Percentiles rank a stretch among this genome's conserved stretches.
Conservation (phyloP, 2,888 invertebrate genomes). For the Diaprepes abbreviatus region DNA sequence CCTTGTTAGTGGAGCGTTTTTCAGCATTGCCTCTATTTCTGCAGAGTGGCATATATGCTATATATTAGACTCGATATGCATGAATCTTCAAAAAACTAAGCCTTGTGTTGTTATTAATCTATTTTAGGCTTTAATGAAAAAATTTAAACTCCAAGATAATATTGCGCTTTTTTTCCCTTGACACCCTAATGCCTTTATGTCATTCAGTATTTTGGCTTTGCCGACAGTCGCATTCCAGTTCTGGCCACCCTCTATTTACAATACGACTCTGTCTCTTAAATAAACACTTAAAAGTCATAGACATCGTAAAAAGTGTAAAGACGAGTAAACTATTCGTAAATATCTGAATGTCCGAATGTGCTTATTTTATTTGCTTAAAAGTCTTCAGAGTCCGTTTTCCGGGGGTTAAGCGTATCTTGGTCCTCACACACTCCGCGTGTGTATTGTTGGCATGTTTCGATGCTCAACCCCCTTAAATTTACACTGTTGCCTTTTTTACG, state of each 20-base stretch:
- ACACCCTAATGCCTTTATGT: constrained; percentile 5
- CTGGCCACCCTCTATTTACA: constrained; percentile 41
- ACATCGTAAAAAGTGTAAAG: constrained; percentile 43
- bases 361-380: constrained; percentile 50
- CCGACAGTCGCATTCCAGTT: constrained; percentile 26
- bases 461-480: constrained; percentile 39
- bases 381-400: constrained; percentile 36
- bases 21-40: no score
- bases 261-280: constrained; percentile 24
- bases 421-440: constrained; percentile 44
- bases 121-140: no score
- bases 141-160: no score
- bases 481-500: constrained; percentile 38
- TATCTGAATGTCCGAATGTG: constrained; percentile 50
- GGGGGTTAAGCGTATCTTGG: constrained; percentile 40
- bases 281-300: constrained; percentile 38
- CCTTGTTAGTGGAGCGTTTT: no score
- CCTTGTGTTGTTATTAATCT: no score
- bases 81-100: no score
- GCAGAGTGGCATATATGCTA: no score
- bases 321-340: constrained; percentile 49
- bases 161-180: constrained; percentile 34
- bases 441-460: constrained; percentile 47
- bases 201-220: constrained; percentile 24
- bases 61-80: no score